A percentile compares a stretch with the other conserved stretches of the same genome.
phyloP scores from a whole-genome alignment of 2,113 vertebrate species.

The Grantiella picta region DNA sequence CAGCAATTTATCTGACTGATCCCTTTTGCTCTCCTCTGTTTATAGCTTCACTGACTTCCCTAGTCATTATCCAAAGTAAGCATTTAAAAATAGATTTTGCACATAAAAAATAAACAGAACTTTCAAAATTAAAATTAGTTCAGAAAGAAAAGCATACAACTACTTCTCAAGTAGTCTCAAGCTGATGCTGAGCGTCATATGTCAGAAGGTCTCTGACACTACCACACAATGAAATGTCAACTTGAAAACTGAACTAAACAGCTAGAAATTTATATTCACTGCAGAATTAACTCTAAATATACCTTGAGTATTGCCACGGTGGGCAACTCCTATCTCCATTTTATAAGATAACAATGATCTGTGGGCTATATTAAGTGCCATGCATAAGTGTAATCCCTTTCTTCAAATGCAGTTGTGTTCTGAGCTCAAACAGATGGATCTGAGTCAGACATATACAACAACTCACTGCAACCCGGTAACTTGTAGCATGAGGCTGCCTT shows the following conservation, averaged over 20 bases:
- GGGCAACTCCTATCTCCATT: not conserved
- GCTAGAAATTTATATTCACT: not conserved
- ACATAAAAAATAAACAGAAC: not conserved
- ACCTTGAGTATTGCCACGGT: not conserved
- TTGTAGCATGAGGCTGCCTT: too few relatives aligned
- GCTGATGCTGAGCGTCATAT: not conserved
- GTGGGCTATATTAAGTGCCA: rapidly evolving
- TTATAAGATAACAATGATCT: not conserved
- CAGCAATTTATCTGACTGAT: constrained; percentile 33
- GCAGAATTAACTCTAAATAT: not conserved
- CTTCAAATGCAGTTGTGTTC: not conserved
- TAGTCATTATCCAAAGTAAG: not conserved
- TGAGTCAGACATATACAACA: too few relatives aligned
- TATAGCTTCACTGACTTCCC: not conserved
- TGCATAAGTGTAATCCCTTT: not conserved
- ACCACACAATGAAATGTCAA: not conserved
- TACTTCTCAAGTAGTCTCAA: not conserved
- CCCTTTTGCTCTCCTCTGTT: not conserved
- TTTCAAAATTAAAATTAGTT: not conserved
- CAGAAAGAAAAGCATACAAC: not conserved
- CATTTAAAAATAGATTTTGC: not conserved
- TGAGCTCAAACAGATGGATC: too few relatives aligned
- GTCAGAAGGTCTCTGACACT: not conserved
- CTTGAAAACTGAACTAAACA: not conserved
- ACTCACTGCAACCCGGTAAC: too few relatives aligned